Evolutionary conservation across 1,140 invertebrate species (phyloP).

Genomic region (Matsumurasca onukii): DNA sequence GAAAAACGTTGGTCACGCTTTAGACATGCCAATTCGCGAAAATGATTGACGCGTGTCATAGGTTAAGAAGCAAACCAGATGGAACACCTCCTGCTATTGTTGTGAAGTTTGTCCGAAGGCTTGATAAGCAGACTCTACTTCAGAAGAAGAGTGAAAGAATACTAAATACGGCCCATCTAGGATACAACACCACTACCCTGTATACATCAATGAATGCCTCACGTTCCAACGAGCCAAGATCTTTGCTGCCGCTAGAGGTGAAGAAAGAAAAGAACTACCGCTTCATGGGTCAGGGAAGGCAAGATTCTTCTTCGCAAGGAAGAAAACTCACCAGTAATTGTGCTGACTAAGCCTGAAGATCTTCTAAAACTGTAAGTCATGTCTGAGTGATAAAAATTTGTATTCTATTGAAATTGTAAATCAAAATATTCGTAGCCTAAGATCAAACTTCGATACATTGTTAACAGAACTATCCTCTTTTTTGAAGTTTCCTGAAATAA

Average conservation of each 20-base stretch:
- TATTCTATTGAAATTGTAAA: neutral
- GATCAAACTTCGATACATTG: neutral
- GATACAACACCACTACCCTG: neutral
- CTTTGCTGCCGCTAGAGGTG: neutral
- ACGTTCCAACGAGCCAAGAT: neutral
- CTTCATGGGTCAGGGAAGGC: neutral
- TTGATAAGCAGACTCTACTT: neutral
- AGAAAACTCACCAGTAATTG: neutral
- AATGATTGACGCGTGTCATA: constrained; percentile 12
- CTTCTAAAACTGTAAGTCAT: neutral
- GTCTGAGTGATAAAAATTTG: neutral
- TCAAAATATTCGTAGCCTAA: neutral
- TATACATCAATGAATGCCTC: constrained; percentile 11
- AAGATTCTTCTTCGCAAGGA: neutral
- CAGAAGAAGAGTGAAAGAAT: neutral
- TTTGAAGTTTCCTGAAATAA: too few species aligned
- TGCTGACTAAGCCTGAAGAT: neutral
- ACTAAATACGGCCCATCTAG: neutral
- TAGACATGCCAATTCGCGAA: neutral
- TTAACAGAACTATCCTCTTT: neutral
- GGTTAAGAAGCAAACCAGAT: neutral
- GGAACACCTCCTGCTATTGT: neutral
- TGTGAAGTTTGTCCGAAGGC: constrained; percentile 16
- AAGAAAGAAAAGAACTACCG: neutral
- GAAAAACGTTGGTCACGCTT: constrained; percentile 1